phyloP scores from a whole-genome alignment of 2,888 invertebrate genomes.

The Acleris holmiana region DNA sequence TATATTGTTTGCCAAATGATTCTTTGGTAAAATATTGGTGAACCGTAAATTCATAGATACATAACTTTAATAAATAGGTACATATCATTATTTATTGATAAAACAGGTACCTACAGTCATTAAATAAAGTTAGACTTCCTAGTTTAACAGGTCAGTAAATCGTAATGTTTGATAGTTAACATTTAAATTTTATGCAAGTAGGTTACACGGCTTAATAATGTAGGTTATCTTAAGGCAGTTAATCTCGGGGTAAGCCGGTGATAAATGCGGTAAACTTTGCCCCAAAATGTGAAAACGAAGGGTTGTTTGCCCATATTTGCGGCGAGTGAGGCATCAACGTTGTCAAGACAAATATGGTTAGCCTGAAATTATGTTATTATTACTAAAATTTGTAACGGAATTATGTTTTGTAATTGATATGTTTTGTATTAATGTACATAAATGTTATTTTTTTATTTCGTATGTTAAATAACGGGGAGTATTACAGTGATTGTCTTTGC shows the following conservation, averaged over 20 bases:
- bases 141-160: conserved; percentile 21
- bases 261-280: conserved; percentile 29
- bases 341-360: background rate
- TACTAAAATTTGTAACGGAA: too few relatives aligned
- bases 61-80: too few relatives aligned
- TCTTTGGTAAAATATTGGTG: too few relatives aligned
- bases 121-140: conserved; percentile 5
- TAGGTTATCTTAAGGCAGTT: conserved; percentile 30
- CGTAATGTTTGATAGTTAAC: conserved; percentile 30
- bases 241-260: conserved; percentile 25
- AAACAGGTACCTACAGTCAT: background rate
- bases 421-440: too few relatives aligned
- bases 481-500: too few relatives aligned
- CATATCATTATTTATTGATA: too few relatives aligned
- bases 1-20: too few relatives aligned
- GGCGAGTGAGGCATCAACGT: conserved; percentile 7
- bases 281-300: conserved; percentile 20
- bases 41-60: too few relatives aligned
- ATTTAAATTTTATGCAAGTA: conserved; percentile 36
- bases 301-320: conserved; percentile 14
- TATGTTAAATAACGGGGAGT: too few relatives aligned
- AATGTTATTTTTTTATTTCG: too few relatives aligned
- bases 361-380: background rate
- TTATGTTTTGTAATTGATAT: too few relatives aligned
- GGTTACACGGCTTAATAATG: conserved; percentile 32